Conservation (phyloP, 2,113 vertebrate species). For the Stigmatopora nigra region DNA sequence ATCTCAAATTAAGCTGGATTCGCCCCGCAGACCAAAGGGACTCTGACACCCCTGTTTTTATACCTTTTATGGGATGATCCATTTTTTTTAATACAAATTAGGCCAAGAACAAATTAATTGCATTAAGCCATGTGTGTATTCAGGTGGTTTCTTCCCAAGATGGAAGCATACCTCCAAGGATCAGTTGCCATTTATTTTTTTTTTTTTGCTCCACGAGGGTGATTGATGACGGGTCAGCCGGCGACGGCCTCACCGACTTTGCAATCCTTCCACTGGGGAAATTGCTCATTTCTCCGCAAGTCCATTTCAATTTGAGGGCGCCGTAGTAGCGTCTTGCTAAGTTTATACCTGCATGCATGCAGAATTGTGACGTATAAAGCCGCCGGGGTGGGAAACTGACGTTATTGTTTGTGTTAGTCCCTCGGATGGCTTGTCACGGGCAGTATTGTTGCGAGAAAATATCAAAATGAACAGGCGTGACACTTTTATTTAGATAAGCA, state of each 20-base stretch:
- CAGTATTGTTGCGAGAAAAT: conserved; percentile 2
- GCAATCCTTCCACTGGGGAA: conserved; percentile 5
- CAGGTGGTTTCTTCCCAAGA: background rate
- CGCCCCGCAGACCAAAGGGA: too few species aligned
- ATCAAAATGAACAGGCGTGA: conserved; percentile 7
- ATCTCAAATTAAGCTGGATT: too few species aligned
- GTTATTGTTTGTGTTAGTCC: background rate
- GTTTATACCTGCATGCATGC: conserved; percentile 1
- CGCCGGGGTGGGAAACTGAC: background rate
- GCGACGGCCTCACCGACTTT: conserved; percentile 6
- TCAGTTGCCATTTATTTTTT: background rate
- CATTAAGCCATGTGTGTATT: background rate
- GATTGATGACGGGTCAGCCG: conserved; percentile 8
- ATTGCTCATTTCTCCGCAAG: conserved; percentile 8
- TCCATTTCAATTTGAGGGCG: conserved; percentile 5
- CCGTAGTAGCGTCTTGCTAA: background rate
- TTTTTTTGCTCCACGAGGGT: background rate
- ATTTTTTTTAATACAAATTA: background rate
- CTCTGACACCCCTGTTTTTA: too few species aligned
- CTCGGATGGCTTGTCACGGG: background rate
- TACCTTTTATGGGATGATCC: background rate
- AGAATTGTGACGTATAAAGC: background rate
- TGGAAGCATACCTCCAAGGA: background rate
- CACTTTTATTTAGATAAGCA: conserved; percentile 3
- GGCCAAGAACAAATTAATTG: background rate